These are phyloP conservation scores for Myotis daubentonii DNA, from an alignment of 2,797 vertebrate genomes.

Conservation along the genomic window DNA sequence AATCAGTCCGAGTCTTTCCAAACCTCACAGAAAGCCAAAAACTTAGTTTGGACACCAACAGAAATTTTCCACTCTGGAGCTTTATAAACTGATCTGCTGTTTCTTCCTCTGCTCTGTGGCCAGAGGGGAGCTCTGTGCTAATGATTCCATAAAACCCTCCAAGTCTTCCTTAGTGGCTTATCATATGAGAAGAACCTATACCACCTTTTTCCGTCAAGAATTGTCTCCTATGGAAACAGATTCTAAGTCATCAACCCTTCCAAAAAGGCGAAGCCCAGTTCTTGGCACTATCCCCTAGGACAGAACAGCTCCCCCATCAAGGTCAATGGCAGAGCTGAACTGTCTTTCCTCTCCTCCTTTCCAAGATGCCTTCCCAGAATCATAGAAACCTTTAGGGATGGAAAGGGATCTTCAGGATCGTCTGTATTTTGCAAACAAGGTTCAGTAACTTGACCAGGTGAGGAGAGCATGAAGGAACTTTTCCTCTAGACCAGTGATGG, in stretches of 20 bases:
- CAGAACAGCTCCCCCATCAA: constrained; percentile 12
- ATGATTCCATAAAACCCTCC: constrained; percentile 68
- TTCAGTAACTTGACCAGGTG: neutral
- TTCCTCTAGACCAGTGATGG: neutral
- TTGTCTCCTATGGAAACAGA: constrained; percentile 15
- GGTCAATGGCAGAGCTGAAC: constrained; percentile 21
- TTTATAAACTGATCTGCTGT: constrained; percentile 64
- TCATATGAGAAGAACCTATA: constrained; percentile 41
- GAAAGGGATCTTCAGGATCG: neutral
- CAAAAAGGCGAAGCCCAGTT: neutral
- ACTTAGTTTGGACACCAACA: constrained; percentile 79
- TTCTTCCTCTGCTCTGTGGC: constrained; percentile 72
- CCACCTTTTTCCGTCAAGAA: constrained; percentile 61
- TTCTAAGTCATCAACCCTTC: constrained; percentile 45
- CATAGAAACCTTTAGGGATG: constrained; percentile 46
- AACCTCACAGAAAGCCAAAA: constrained; percentile 75
- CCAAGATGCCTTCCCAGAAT: constrained; percentile 50
- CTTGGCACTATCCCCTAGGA: neutral
- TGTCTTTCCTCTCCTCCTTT: constrained; percentile 51
- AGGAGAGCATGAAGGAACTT: neutral
- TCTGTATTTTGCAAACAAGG: constrained; percentile 30
- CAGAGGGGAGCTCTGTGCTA: constrained; percentile 69
- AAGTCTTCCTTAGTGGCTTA: constrained; percentile 65
- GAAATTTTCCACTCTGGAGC: constrained; percentile 78
- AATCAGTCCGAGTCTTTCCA: constrained; percentile 81